Evolutionary conservation across 1,140 invertebrate species (phyloP).

Genomic region (Scaptodrosophila lebanonensis): DNA sequence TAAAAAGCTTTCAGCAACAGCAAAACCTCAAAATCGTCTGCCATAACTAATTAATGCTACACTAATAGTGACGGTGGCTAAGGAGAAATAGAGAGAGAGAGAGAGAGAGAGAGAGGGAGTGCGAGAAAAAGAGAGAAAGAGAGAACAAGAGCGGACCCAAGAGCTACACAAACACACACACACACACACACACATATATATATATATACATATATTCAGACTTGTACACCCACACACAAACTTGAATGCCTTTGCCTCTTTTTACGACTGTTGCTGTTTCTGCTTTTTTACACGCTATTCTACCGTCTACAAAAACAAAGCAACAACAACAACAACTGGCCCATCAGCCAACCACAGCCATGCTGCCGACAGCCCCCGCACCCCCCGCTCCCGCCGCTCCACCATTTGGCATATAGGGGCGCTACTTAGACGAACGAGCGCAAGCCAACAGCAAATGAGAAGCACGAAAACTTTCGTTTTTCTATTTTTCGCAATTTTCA

Average conservation of each 20-base stretch:
- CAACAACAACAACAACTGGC: constrained; percentile 35
- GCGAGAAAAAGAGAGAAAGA: too few relatives aligned
- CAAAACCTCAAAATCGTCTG: constrained; percentile 77
- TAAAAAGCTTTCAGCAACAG: constrained; percentile 72
- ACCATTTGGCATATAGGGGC: constrained; percentile 56
- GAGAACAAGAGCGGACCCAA: background rate
- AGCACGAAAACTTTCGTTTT: constrained; percentile 70
- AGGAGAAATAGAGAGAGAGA: too few relatives aligned
- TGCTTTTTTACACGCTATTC: constrained; percentile 34
- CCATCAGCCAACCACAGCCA: constrained; percentile 70
- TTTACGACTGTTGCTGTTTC: constrained; percentile 5
- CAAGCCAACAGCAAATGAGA: constrained; percentile 67
- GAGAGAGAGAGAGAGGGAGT: too few relatives aligned
- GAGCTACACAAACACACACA: background rate
- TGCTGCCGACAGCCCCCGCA: constrained; percentile 60
- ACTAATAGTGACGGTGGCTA: constrained; percentile 55
- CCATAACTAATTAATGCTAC: constrained; percentile 77
- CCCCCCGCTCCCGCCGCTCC: constrained; percentile 38
- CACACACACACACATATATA: background rate
- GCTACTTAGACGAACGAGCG: constrained; percentile 48
- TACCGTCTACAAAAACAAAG: too few relatives aligned
- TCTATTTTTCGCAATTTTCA: constrained; percentile 74
- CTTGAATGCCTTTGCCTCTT: background rate
- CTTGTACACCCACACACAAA: background rate
- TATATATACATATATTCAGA: too few relatives aligned